Evolutionary conservation across 2,797 vertebrate species (phyloP).

Genomic region (Telmatherina bonti): DNA sequence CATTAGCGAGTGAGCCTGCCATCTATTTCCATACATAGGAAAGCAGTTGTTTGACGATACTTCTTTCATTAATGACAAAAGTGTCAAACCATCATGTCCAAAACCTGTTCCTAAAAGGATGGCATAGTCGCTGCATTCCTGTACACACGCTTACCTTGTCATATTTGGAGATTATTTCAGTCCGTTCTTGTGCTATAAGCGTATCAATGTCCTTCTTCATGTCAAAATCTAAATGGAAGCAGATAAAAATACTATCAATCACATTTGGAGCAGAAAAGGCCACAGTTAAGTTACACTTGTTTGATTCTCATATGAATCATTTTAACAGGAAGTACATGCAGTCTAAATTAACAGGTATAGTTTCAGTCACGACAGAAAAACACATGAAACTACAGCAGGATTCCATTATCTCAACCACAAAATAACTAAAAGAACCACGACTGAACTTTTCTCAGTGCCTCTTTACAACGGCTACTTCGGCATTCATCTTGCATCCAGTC

Average conservation of each 20-base stretch:
- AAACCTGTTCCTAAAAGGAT: background rate
- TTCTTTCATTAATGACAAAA: background rate
- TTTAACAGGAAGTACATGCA: background rate
- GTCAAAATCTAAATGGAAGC: slow-evolving; percentile 85
- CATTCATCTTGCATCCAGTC: too few relatives aligned
- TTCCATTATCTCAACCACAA: background rate
- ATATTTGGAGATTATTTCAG: slow-evolving; percentile 90
- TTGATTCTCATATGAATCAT: background rate
- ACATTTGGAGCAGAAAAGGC: background rate
- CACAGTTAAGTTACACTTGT: background rate
- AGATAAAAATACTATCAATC: slow-evolving; percentile 14
- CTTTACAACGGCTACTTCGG: too few relatives aligned
- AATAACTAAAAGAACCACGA: background rate
- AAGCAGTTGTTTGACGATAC: background rate
- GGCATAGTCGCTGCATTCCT: background rate
- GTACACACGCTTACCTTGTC: slow-evolving; percentile 82
- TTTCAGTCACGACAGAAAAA: background rate
- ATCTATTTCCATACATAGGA: background rate
- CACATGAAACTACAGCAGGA: background rate
- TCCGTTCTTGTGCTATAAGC: slow-evolving; percentile 89
- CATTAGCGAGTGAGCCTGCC: rapidly evolving
- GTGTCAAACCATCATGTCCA: background rate
- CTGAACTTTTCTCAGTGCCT: background rate
- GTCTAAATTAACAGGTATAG: background rate
- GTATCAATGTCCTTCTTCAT: slow-evolving; percentile 94